These are phyloP conservation scores for Enteromius viviparus DNA, from an alignment of 2,797 vertebrate genomes.

Conservation along the genomic window DNA sequence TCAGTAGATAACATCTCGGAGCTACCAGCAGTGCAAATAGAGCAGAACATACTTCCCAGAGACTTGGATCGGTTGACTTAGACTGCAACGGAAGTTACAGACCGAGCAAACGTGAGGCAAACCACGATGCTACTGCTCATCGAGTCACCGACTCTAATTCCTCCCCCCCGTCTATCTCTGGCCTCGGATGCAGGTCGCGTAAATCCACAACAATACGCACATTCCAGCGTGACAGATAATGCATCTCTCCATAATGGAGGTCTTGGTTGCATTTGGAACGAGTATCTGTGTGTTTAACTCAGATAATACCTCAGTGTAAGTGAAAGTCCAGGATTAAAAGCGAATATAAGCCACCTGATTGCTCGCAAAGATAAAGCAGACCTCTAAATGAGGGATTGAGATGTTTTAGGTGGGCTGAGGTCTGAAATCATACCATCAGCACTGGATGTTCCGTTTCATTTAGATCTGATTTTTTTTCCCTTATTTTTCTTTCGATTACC, in stretches of 20 bases:
- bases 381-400: constrained; percentile 60
- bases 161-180: neutral
- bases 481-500: neutral
- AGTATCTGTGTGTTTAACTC: constrained; percentile 48
- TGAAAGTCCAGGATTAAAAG: constrained; percentile 63
- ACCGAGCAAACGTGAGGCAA: neutral
- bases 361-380: constrained; percentile 57
- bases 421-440: constrained; percentile 44
- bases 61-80: neutral
- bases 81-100: neutral
- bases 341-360: constrained; percentile 62
- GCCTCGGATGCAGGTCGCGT: constrained; percentile 21
- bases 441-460: constrained; percentile 25
- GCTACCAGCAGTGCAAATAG: neutral
- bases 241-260: constrained; percentile 50
- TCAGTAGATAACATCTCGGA: neutral
- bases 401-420: constrained; percentile 58
- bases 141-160: neutral
- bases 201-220: constrained; percentile 45
- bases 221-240: constrained; percentile 53
- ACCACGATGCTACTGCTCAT: neutral
- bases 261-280: constrained; percentile 54
- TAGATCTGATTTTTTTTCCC: neutral
- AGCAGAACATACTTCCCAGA: constrained; percentile 10
- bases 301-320: constrained; percentile 57